Evolutionary conservation across 2,888 invertebrate genomes (phyloP).

Genomic region (Neoascia interrupta): DNA sequence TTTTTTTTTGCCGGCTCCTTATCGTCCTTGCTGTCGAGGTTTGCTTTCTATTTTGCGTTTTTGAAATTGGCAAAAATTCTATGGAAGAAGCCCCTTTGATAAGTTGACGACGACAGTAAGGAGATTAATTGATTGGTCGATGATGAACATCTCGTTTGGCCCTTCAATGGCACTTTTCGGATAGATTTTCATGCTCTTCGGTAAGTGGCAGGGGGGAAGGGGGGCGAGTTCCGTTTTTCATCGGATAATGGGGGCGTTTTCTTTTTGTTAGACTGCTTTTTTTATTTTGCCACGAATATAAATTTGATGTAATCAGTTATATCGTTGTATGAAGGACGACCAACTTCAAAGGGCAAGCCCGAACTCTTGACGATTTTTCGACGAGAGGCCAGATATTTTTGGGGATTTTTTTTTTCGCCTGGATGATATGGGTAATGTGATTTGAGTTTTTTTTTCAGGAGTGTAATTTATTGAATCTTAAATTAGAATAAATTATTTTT

Average conservation of each 20-base stretch:
- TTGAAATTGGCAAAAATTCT: slow-evolving; percentile 11
- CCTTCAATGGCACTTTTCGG: slow-evolving; percentile 9
- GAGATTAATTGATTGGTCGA: slow-evolving; percentile 63
- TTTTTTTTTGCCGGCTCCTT: neutral
- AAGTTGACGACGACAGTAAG: slow-evolving; percentile 39
- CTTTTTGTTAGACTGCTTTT: neutral
- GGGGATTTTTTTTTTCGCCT: slow-evolving; percentile 16
- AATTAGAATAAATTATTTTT: slow-evolving; percentile 45
- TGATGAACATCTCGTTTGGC: slow-evolving; percentile 46
- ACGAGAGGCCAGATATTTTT: neutral
- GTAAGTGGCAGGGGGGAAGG: too few species aligned
- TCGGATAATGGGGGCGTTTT: slow-evolving; percentile 13
- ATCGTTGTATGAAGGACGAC: slow-evolving; percentile 9
- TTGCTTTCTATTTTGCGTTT: neutral
- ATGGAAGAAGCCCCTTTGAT: slow-evolving; percentile 11
- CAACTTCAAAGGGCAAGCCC: too few species aligned
- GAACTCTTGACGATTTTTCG: slow-evolving; percentile 5
- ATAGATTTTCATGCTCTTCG: slow-evolving; percentile 21
- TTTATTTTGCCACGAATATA: slow-evolving; percentile 11
- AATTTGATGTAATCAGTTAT: slow-evolving; percentile 57
- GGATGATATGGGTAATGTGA: slow-evolving; percentile 54
- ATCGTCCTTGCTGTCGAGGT: neutral
- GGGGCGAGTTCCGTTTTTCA: slow-evolving; percentile 1
- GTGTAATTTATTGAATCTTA: slow-evolving; percentile 47
- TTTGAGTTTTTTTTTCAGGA: slow-evolving; percentile 18